These are phyloP conservation scores for Chionis minor DNA, from an alignment of 2,113 vertebrate genomes.

Conservation along the genomic window DNA sequence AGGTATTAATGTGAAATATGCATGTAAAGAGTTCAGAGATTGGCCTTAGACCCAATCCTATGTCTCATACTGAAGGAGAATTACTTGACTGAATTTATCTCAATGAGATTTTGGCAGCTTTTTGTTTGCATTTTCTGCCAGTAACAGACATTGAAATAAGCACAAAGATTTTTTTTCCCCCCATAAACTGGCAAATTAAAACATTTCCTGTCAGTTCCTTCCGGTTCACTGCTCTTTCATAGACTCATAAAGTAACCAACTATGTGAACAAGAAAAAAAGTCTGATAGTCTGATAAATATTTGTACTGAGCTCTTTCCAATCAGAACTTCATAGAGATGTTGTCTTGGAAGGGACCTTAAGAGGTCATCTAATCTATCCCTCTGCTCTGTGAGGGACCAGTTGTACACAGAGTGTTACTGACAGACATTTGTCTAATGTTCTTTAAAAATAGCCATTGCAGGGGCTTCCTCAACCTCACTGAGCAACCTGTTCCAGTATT, in stretches of 20 bases:
- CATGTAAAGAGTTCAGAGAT: neutral
- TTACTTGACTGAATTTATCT: neutral
- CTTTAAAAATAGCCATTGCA: neutral
- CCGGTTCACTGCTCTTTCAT: neutral
- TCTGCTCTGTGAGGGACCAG: neutral
- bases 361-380: neutral
- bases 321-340: neutral
- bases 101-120: neutral
- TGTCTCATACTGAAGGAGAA: neutral
- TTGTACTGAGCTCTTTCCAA: neutral
- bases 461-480: neutral
- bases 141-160: constrained; percentile 8
- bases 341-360: neutral
- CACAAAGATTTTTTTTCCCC: neutral
- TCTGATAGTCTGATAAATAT: neutral
- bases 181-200: constrained; percentile 22
- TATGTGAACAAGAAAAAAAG: neutral
- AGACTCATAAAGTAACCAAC: constrained; percentile 17
- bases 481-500: neutral
- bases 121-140: neutral
- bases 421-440: neutral
- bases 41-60: neutral
- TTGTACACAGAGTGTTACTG: neutral
- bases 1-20: neutral
- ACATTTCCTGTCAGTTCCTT: constrained; percentile 18